phyloP scores from a whole-genome alignment of 30 jellyfish, hydroid and myxozoan species.

The Chrysaora quinquecirrha region DNA sequence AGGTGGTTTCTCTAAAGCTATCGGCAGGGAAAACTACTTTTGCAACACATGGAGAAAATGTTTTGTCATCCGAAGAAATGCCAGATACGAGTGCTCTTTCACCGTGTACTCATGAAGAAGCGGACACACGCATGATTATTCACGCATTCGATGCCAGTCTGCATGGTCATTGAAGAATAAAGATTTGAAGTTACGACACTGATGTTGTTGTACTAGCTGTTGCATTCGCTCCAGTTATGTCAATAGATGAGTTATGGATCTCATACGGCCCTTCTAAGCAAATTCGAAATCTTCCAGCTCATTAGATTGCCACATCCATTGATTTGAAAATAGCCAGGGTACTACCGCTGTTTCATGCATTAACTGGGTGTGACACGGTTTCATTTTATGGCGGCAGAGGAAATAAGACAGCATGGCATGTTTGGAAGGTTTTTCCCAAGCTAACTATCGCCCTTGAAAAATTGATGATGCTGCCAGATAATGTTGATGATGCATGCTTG shows the following conservation, averaged over 20 bases:
- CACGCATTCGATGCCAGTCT: conserved; percentile 9
- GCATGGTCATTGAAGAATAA: conserved; percentile 1
- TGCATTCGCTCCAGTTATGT: not conserved
- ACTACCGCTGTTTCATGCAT: conserved; percentile 24
- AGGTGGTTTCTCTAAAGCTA: conserved; percentile 2
- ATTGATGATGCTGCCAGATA: not conserved
- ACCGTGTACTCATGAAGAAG: conserved; percentile 45
- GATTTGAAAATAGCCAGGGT: conserved; percentile 15
- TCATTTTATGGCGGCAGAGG: conserved; percentile 24
- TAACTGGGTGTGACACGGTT: conserved; percentile 50
- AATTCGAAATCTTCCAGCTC: conserved; percentile 12
- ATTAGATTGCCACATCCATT: not conserved
- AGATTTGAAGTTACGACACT: conserved; percentile 19
- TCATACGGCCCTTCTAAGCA: conserved; percentile 25
- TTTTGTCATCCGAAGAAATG: not conserved
- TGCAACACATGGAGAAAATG: not conserved
- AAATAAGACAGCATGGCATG: conserved; percentile 41
- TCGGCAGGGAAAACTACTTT: conserved; percentile 10
- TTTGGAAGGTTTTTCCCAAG: conserved; percentile 15
- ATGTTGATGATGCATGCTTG: not conserved
- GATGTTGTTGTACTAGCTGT: conserved; percentile 29
- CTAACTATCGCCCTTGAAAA: not conserved
- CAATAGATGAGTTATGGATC: conserved; percentile 19
- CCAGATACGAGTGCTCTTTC: not conserved
- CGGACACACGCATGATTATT: conserved; percentile 15